These are phyloP conservation scores for Benthosema pterotum DNA, from an alignment of 2,797 vertebrate genomes.

Conservation along the genomic window DNA sequence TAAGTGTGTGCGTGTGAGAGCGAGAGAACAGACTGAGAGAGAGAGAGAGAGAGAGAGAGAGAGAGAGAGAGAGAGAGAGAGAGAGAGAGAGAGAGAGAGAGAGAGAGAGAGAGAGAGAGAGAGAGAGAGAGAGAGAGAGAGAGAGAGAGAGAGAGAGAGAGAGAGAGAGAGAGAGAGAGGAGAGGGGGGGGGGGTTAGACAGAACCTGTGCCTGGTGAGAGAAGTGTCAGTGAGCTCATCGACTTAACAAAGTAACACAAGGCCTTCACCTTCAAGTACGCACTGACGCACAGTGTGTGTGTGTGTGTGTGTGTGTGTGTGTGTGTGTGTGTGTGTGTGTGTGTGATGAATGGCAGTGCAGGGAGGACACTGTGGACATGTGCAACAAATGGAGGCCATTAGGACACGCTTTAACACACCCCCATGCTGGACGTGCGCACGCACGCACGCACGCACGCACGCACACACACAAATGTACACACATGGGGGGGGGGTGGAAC, in stretches of 20 bases:
- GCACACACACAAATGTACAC: conserved; percentile 13
- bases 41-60: background rate
- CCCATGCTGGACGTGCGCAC: background rate
- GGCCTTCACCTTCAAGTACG: conserved; percentile 71
- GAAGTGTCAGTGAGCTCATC: conserved; percentile 59
- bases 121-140: conserved; percentile 5
- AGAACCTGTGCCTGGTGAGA: conserved; percentile 39
- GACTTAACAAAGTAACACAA: conserved; percentile 74
- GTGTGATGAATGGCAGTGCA: no score
- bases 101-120: background rate
- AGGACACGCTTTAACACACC: background rate
- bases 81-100: background rate
- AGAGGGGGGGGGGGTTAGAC: conserved; percentile 1
- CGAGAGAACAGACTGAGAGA: background rate
- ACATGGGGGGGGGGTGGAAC: no score
- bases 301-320: no score
- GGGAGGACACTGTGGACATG: no score
- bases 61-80: background rate
- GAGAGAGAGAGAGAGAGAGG: no score
- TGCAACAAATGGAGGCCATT: no score
- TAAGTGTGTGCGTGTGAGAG: background rate
- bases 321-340: no score
- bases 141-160: background rate
- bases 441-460: conserved; percentile 5
- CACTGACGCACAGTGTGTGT: conserved; percentile 28